Base-by-base conservation (phyloP, 2,888 invertebrate genomes). In the Drosophila emarginata region DNA sequence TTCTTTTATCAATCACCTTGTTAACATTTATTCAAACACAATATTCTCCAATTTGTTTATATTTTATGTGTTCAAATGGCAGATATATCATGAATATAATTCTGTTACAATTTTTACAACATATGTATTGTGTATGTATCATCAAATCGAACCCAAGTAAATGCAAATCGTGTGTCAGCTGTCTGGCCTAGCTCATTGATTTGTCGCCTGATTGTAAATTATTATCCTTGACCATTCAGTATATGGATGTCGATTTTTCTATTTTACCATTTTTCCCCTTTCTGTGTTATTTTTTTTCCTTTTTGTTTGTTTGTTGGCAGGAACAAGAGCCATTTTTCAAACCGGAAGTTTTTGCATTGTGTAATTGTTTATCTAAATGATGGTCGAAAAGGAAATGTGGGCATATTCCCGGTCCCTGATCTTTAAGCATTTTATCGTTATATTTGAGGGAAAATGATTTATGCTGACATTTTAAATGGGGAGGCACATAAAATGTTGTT, bases 301-400 rank as follows among this genome's bases (percentile, higher is more conserved):
- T n/a, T n/a, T 15, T 15, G 15, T 15, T 9, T 15, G 18, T 18
- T 54, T 54, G 32, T 36, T 54, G 32, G 36, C 36, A 36, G 32
- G 54, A 36, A 18, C 15, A 15, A 32, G 15, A 32, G 32, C 18
- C 54, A 36, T 54, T 54, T 54, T 54, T 54, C 54, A 77, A 70
- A 67, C 74, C 81, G 81, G 77, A 87, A 75, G 69, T 71, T 58
- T 39, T 59, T 67, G 70, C 60, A 66, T 76, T 81, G 77, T 80
- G 77, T 74, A 75, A 86, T 77, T 83, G 71, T 77, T 86, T 88
- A 83, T 83, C 70, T 80, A 72, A 73, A 78, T 71, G 73, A 68
- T 74, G 71, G 65, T 74, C 74, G 71, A 52, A 65, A 58, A 70
- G 77, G 74, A 74, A 81, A 74, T 80, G 79, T 69, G 76, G 68